Evolutionary conservation across 2,888 invertebrate species (phyloP).

Genomic region (Sminthurides aquaticus): DNA sequence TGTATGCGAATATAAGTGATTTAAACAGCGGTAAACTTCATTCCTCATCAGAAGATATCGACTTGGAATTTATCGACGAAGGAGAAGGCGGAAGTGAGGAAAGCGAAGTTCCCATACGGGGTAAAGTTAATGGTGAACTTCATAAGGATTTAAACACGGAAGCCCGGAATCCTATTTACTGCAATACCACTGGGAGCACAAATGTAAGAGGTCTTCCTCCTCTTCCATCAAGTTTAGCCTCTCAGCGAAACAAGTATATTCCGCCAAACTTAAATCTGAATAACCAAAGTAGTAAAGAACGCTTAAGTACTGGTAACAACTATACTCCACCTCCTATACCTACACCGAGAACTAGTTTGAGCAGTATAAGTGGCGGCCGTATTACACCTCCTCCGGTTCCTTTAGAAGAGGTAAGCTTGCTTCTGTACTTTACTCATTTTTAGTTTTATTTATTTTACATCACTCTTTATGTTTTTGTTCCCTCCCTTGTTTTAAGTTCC

Average conservation of each 20-base stretch:
- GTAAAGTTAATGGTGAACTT: constrained; percentile 20
- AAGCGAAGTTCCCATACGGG: constrained; percentile 1
- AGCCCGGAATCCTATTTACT: constrained; percentile 32
- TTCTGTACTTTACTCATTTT: constrained; percentile 12
- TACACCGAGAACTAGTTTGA: constrained; percentile 40
- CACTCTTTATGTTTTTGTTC: constrained; percentile 11
- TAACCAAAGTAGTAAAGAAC: constrained; percentile 13
- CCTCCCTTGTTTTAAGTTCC: no score
- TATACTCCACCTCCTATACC: constrained; percentile 37
- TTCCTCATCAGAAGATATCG: constrained; percentile 27
- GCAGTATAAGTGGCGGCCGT: constrained; percentile 25
- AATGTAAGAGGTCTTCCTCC: constrained; percentile 23
- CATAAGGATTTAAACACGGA: constrained; percentile 23
- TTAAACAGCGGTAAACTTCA: constrained; percentile 22
- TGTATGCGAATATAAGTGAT: constrained; percentile 28
- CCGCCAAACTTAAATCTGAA: constrained; percentile 30
- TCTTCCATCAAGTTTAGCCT: constrained; percentile 23
- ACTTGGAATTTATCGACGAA: constrained; percentile 31
- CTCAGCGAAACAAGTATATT: constrained; percentile 25
- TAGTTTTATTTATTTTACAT: constrained; percentile 1
- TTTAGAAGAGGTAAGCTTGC: constrained; percentile 39
- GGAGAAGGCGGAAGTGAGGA: constrained; percentile 1
- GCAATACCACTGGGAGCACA: constrained; percentile 27
- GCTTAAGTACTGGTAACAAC: background rate
- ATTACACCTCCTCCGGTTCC: constrained; percentile 28